A percentile compares a stretch with the other conserved stretches of the same genome.
Evolutionary conservation across 2,797 vertebrate genomes (phyloP).

Genomic region (Vespertilio murinus): DNA sequence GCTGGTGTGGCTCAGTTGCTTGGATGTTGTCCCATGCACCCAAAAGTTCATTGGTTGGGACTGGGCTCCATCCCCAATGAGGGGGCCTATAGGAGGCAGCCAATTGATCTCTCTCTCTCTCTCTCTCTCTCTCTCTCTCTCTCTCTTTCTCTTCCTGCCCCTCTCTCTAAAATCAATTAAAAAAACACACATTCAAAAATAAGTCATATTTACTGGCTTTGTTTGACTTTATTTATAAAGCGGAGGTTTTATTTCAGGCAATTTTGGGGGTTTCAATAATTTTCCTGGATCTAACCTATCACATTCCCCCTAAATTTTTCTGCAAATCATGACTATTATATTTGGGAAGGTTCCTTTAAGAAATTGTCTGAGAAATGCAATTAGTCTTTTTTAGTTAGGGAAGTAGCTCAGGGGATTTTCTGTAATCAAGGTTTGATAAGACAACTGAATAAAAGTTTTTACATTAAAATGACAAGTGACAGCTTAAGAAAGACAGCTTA

Average conservation of each 20-base stretch:
- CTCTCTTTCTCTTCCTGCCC: too few relatives aligned
- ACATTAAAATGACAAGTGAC: constrained; percentile 54
- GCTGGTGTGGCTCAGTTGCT: too few relatives aligned
- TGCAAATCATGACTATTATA: background rate
- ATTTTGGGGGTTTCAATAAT: background rate
- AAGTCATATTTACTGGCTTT: background rate
- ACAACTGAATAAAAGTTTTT: constrained; percentile 43
- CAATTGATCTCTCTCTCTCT: too few relatives aligned
- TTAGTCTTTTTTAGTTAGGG: background rate
- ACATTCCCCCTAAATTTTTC: background rate
- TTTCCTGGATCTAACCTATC: background rate
- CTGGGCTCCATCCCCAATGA: too few relatives aligned
- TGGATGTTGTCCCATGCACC: too few relatives aligned
- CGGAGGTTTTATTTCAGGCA: background rate
- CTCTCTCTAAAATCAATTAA: too few relatives aligned
- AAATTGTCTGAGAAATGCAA: constrained; percentile 18
- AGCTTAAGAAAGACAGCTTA: constrained; percentile 55
- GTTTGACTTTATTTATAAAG: background rate
- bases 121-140: too few relatives aligned
- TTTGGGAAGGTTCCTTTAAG: background rate
- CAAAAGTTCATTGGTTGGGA: too few relatives aligned
- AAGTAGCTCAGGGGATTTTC: constrained; percentile 52
- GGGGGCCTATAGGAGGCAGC: too few relatives aligned
- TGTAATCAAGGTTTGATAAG: constrained; percentile 52
- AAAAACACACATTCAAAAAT: background rate